Evolutionary conservation across 2,888 invertebrate genomes (phyloP), one percentile per base, ranked within the genome.

Genomic region (Diachrysia chrysitis): DNA sequence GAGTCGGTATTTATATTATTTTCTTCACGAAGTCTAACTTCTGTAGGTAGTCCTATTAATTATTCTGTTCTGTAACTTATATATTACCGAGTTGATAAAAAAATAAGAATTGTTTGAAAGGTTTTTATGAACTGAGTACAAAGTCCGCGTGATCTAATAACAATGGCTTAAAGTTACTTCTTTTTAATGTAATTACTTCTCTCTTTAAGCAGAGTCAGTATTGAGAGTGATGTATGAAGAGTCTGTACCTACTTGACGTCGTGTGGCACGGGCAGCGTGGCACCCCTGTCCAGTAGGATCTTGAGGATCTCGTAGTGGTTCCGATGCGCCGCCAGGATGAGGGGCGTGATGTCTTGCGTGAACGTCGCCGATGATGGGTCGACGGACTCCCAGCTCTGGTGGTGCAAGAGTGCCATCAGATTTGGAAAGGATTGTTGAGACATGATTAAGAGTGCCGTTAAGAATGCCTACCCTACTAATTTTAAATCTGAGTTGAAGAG

Each of bases 231-330:
- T 57, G 57, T 55, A 63, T 63, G 79, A 76, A 80, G 76, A 63
- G 68, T 69, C 89, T 92, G 96, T 93, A 94, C 94, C 95, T 95
- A 98, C 97, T 98, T 97, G 89, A 98, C 98, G 95, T 98, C 98
- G 95, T 98, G 98, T 63, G 98, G 98, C 92, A 98, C 97, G 0
- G 98, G 98, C 71, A 99, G 96, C 6, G 98, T 97, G 63, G 99
- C 99, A 37, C 99, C 99, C 70, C 99, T 96, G 92, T 99, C 99
- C 78, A 99, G 95, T 17, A 99, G 96, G 77, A 99, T 97, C 95
- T 99, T 99, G 60, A 99, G 96, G 87, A 99, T 99, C 96, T 99
- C 99, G 92, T 99, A 99, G 95, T 99, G 99, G 95, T 99, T 99
- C 91, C 98, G 97, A 90, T 99, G 99, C 19, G 99, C 98, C 2